Evolutionary conservation across 2,888 invertebrate genomes (phyloP), one percentile per base, ranked within the genome.

Genomic region (Dasysyrphus tricinctus): DNA sequence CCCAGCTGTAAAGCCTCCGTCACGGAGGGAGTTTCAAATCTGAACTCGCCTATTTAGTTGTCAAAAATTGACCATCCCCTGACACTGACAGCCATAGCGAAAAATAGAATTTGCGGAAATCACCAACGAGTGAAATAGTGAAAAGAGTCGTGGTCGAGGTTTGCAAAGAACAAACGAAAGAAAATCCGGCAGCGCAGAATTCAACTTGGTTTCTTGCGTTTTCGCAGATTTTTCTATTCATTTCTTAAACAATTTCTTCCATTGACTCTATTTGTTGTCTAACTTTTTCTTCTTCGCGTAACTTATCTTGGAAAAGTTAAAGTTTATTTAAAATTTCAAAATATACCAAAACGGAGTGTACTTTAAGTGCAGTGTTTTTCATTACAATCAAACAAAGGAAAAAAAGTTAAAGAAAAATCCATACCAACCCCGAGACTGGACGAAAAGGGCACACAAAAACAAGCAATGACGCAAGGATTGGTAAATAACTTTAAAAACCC

Each of bases 391-490:
- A 72, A 80, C 77, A 85, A 81, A 85, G 73, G 54, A 78, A 79
- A 32, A 47, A 61, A 61, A 24, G 29, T 51, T 16, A 19, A 34
- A 29, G 70, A 67, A 74, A 78, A 59, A 59, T 82, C 74, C 57
- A 82, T 79, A 74, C 78, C 67, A 81, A 82, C 61, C 19, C 54
- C 19, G 34, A 29, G 39, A 37, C 61, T 54, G 47, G 81, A 70
- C 59, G 49, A 74, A 54, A 81, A 70, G 70, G 77, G 61, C 59
- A 65, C 37, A 81, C 42, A 80, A 69, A 49, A 69, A 70, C 63
- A 69, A 78, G 85, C 81, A 86, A 86, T 86, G 85, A 86, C 85
- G 81, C 85, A 86, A 78, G 85, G 82, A 86, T 82, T 86, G 85
- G 85, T 86, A 86, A 86, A 81, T 81, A 86, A 39, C 42, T 61